These are phyloP conservation scores for Azorinus chamasolen DNA, from an alignment of 2,888 invertebrate species.

Conservation along the genomic window DNA sequence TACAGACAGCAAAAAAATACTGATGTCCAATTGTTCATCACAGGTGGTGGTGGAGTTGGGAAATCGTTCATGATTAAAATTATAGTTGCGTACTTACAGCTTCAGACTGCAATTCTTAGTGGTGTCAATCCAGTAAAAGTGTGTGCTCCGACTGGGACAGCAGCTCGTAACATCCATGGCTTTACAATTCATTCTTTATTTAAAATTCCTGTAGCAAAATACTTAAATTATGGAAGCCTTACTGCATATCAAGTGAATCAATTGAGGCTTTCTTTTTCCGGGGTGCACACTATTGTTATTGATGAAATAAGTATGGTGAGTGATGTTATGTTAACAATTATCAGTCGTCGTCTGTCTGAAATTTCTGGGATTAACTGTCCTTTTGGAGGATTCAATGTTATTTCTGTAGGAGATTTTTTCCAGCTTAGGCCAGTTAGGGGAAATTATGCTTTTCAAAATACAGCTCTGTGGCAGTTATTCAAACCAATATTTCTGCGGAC, in stretches of 20 bases:
- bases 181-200: constrained; percentile 1
- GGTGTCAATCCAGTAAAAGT: neutral
- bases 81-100: neutral
- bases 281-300: too few relatives aligned
- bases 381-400: constrained; percentile 52
- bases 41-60: neutral
- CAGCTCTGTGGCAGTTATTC: constrained; percentile 45
- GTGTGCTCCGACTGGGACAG: neutral
- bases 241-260: neutral
- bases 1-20: neutral
- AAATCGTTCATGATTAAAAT: neutral
- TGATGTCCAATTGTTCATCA: constrained; percentile 2
- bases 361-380: constrained; percentile 8
- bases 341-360: too few relatives aligned
- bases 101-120: neutral
- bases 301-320: too few relatives aligned
- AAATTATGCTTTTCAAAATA: constrained; percentile 28
- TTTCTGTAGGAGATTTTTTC: constrained; percentile 50
- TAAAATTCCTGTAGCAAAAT: neutral
- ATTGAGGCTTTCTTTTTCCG: too few relatives aligned
- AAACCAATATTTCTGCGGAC: constrained; percentile 26
- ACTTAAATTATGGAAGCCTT: neutral
- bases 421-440: constrained; percentile 38
- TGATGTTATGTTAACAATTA: too few relatives aligned
- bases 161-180: neutral